Evolutionary conservation across 2,888 invertebrate species (phyloP).

Genomic region (Mythimna lalbum): DNA sequence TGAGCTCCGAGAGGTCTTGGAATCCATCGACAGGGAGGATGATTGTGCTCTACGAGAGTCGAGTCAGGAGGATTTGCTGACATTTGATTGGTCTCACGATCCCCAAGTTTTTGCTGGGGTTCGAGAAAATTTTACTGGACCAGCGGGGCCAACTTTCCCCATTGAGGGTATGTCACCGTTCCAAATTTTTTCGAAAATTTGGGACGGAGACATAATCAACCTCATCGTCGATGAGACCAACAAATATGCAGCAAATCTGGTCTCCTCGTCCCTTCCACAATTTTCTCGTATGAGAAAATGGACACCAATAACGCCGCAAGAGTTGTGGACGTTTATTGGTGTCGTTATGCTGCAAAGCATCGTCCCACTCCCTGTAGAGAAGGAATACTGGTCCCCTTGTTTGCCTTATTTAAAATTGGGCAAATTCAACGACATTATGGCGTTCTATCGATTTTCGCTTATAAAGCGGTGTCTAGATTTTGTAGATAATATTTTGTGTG

Average conservation of each 20-base stretch:
- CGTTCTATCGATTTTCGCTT: not conserved
- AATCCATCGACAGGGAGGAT: not conserved
- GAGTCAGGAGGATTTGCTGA: slow-evolving; percentile 4
- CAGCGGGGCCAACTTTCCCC: not conserved
- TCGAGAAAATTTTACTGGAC: not conserved
- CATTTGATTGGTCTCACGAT: slow-evolving; percentile 16
- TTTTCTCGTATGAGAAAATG: not conserved
- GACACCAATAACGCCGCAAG: not conserved
- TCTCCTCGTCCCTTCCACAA: not conserved
- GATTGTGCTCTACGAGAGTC: slow-evolving; percentile 3
- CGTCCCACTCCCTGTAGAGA: not conserved
- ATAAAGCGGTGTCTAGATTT: not conserved
- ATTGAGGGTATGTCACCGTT: not conserved
- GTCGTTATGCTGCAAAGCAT: not conserved
- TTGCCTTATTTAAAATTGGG: not conserved
- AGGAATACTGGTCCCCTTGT: not conserved
- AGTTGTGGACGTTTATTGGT: not conserved
- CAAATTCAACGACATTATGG: not conserved
- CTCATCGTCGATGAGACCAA: slow-evolving; percentile 7
- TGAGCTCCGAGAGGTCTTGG: not conserved
- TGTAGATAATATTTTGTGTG: not conserved
- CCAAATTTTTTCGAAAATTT: slow-evolving; percentile 4
- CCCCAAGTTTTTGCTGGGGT: slow-evolving; percentile 1
- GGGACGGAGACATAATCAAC: slow-evolving; percentile 1
- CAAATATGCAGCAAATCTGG: not conserved